Evolutionary conservation across 2,113 vertebrate species (phyloP), one percentile per base, ranked within the genome.

Genomic region (Psittacus erithacus): DNA sequence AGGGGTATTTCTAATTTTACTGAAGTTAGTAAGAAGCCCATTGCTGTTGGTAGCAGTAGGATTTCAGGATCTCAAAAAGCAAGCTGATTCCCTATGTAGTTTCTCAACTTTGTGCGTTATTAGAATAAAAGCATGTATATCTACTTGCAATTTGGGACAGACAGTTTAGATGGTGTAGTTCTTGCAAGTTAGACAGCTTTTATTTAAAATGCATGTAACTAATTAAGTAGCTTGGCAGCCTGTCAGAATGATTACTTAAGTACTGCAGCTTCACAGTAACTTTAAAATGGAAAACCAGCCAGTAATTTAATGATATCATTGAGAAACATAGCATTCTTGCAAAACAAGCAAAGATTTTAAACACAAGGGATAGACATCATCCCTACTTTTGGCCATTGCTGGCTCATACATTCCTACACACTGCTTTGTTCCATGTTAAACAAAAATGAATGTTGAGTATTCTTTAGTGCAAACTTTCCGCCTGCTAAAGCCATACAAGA

Each of bases 171-270:
- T 86, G 69, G 83, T 88, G 86, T 71, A 86, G 82, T 63, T 75
- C 67, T 88, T 90, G 22, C 77, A 59, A 90, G 55, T 68, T 64
- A 68, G 85, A n/a, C 44, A 73, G 82, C 73, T 96, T 94, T 93
- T 94, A 68, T 93, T 88, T 88, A 13, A 23, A 83, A 20, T 84
- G 64, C 75, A 31, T 92, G 74, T 52, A 86, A 82, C 65, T 83
- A 74, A 88, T 94, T 96, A 96, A 88, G 87, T 90, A 95, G 82
- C 77, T 97, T 97, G 92, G 96, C 96, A 95, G 94, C 77, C 38
- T 20, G 57, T 86, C 92, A 82, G 76, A 41, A 55, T 10, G 90
- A 88, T 86, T 96, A 82, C 77, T 91, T 91, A 92, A 94, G 88
- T 90, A 53, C 79, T 4, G 1, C 76, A 84, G n/a, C 92, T 94